phyloP scores from a whole-genome alignment of 2,113 vertebrate genomes.

The Protobothrops flavoviridis region DNA sequence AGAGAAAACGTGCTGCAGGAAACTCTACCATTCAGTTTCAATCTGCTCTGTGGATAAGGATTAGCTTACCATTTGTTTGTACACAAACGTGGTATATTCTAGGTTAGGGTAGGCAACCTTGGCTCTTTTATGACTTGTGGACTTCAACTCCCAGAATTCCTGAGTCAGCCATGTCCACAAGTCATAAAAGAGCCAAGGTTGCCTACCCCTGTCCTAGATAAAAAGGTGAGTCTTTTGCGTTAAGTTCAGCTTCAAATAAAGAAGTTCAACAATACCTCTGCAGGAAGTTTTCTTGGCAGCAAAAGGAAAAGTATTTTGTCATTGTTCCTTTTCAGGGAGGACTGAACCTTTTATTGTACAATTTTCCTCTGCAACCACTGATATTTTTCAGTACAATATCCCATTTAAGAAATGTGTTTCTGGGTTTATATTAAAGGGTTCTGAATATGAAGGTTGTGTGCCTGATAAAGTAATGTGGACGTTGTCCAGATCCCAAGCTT shows the following conservation, averaged over 20 bases:
- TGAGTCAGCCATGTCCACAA: too few relatives aligned
- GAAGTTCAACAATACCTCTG: too few relatives aligned
- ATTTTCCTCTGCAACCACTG: not conserved
- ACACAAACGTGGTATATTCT: not conserved
- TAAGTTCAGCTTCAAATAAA: not conserved
- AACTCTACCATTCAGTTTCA: not conserved
- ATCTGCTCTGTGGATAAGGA: not conserved
- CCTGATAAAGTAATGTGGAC: not conserved
- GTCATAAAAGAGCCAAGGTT: too few relatives aligned
- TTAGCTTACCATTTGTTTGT: not conserved
- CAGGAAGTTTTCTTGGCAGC: not conserved
- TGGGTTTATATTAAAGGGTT: not conserved
- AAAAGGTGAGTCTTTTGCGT: not conserved
- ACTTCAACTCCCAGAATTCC: too few relatives aligned
- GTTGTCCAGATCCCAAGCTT: not conserved
- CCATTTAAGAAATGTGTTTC: not conserved
- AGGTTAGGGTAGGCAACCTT: not conserved
- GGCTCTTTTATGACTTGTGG: too few relatives aligned
- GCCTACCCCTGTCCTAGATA: not conserved
- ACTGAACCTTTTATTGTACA: not conserved
- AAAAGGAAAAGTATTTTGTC: not conserved
- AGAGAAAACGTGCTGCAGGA: not conserved
- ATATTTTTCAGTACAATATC: not conserved
- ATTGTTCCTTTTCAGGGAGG: not conserved
- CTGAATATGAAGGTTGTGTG: not conserved